phyloP scores from a whole-genome alignment of 2,797 vertebrate species.

The Nasua narica region DNA sequence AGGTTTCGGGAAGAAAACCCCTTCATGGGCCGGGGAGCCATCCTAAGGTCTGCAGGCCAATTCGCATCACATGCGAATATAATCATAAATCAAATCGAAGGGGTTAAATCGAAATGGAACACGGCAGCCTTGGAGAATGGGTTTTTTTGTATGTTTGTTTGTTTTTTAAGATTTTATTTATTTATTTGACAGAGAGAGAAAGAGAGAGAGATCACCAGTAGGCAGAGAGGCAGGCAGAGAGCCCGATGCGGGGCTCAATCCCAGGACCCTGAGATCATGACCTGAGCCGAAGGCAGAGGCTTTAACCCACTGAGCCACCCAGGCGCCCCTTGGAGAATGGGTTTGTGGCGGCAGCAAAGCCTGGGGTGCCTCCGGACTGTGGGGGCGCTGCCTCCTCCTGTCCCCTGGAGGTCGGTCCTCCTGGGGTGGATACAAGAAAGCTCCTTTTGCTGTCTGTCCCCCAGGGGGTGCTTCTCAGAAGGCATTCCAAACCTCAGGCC shows the following conservation, averaged over 20 bases:
- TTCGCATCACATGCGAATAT: rapidly evolving
- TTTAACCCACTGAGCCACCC: too few relatives aligned
- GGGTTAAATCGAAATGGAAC: background rate
- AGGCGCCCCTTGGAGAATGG: background rate
- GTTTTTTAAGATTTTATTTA: too few relatives aligned
- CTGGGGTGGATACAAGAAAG: background rate
- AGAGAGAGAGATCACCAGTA: too few relatives aligned
- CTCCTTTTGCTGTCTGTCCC: background rate
- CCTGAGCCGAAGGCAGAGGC: too few relatives aligned
- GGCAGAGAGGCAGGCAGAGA: too few relatives aligned
- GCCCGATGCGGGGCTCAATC: too few relatives aligned
- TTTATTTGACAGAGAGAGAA: too few relatives aligned
- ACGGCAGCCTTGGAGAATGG: background rate
- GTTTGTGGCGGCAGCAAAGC: background rate
- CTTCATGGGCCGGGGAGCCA: rapidly evolving
- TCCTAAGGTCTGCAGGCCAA: background rate
- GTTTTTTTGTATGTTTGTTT: too few relatives aligned
- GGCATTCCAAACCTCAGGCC: background rate
- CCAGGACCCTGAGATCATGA: too few relatives aligned
- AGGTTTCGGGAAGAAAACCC: background rate
- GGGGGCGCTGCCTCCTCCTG: background rate
- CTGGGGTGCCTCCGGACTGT: background rate
- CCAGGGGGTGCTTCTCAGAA: background rate
- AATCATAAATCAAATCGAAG: background rate
- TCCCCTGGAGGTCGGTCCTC: background rate